Evolutionary conservation across 2,888 invertebrate species (phyloP).

Genomic region (Ferrisia virgata): DNA sequence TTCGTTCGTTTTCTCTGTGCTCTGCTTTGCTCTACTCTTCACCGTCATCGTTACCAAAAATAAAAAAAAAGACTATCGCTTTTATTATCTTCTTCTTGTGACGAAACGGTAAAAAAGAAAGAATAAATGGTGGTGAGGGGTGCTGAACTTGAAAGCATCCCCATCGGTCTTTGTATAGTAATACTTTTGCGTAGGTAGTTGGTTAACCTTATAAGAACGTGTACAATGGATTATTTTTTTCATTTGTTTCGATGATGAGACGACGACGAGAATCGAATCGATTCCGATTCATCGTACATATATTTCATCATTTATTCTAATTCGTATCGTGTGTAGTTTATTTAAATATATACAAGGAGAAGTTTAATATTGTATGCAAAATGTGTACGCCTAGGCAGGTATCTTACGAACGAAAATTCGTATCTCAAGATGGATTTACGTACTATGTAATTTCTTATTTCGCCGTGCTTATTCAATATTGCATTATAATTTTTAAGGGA

Average conservation of each 20-base stretch:
- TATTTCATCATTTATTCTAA: constrained; percentile 6
- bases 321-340: background rate
- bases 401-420: background rate
- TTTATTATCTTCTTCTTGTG: background rate
- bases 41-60: background rate
- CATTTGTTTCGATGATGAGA: background rate
- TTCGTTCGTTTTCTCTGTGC: too few species aligned
- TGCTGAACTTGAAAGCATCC: background rate
- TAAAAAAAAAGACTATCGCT: background rate
- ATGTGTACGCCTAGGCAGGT: background rate
- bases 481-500: too few species aligned
- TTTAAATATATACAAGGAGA: background rate
- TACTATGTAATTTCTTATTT: too few species aligned
- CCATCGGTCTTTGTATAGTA: too few species aligned
- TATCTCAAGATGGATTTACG: too few species aligned
- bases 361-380: background rate
- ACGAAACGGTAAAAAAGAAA: background rate
- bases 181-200: too few species aligned
- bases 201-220: background rate
- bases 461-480: too few species aligned
- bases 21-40: background rate
- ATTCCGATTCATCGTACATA: background rate
- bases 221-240: too few species aligned
- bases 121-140: too few species aligned
- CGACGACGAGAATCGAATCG: background rate